Base-by-base conservation (phyloP, 2,888 invertebrate species). In the Nomada fabriciana region DNA sequence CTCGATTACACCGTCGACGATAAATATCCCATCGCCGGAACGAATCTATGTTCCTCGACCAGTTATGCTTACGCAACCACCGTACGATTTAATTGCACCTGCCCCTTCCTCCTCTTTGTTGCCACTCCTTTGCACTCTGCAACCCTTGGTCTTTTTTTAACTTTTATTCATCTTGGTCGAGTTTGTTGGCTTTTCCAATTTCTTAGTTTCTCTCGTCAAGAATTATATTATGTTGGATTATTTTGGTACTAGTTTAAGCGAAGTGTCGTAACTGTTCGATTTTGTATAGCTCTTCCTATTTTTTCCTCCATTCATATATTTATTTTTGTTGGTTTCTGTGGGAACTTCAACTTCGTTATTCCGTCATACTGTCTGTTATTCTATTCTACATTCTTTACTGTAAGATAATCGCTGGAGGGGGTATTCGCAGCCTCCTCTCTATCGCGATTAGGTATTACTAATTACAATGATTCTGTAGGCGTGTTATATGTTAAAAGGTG, bases 31-130 rank as follows among this genome's bases (percentile, higher is more conserved):
- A 65, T 60, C 65, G 42, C 25, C 42, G 60, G 47, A 80, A 70
- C 76, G 77, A 76, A 84, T 80, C 78, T 81, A 23, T 78, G 63
- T 53, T 59, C 25, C 43, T 60, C 71, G 59, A 50, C 64, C 83
- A 70, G 68, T 42, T 59, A 36, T 43, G 69, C 67, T 87, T 87
- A 67, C 70, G 80, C 76, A 79, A 83, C 72, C 68, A 23, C 68
- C 57, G 53, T 63, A 61, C 64, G 74, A 59, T 77, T 88, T 88
- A 86, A 88, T 88, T 85, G 81, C 85, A 7, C 59, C 52, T 63
- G 71, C 80, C 71, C 77, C 79, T 71, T 69, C 61, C 72, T 36
- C 43, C 43, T 29, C 1, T 57, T 3, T 29, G 20, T 50, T 42
- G 1, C 43, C 52, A 53, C 29, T 13, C 29, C 55, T 61, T 57